Evolutionary conservation across 2,797 vertebrate species (phyloP).

Genomic region (Cossypha caffra): DNA sequence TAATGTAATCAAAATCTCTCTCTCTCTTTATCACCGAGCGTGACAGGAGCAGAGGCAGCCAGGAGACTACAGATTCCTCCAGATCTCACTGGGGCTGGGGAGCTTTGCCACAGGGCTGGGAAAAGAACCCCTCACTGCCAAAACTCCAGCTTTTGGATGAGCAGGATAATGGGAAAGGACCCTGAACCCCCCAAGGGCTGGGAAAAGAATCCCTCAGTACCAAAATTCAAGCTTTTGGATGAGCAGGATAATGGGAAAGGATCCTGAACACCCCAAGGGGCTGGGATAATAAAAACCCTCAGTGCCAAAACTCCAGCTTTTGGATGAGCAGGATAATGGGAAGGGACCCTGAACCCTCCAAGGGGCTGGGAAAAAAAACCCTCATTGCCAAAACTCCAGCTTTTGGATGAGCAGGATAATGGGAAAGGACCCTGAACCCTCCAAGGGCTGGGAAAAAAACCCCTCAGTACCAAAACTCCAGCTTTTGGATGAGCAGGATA

Average conservation of each 20-base stretch:
- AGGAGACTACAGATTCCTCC: background rate
- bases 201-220: background rate
- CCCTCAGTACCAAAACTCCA: accelerated
- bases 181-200: no score
- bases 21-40: background rate
- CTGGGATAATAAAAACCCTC: no score
- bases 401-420: background rate
- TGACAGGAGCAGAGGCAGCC: background rate
- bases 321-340: background rate
- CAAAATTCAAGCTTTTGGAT: background rate
- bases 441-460: background rate
- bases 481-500: background rate
- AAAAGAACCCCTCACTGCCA: background rate
- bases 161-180: background rate
- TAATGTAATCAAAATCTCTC: conserved; percentile 28
- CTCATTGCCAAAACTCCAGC: accelerated
- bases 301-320: background rate
- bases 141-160: background rate
- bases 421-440: background rate
- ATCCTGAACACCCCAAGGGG: no score
- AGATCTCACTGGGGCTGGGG: background rate
- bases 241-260: background rate
- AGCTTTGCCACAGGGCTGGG: background rate
- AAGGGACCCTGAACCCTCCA: background rate
- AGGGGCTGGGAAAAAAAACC: no score